phyloP scores from a whole-genome alignment of 2,888 invertebrate genomes.

The Alitta virens region DNA sequence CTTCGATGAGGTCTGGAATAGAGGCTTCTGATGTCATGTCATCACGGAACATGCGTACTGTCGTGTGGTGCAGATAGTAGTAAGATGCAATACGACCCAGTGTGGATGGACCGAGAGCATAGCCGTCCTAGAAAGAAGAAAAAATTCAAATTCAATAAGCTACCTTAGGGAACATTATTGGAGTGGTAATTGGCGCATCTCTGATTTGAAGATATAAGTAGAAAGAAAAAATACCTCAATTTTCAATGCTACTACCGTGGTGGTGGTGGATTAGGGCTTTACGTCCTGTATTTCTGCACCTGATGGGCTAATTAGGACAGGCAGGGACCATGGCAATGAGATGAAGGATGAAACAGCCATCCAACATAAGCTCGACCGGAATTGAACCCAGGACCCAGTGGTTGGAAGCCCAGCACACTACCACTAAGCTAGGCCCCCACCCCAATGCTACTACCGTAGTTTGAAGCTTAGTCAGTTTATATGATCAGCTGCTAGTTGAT shows the following conservation, averaged over 20 bases:
- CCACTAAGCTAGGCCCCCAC: too few relatives aligned
- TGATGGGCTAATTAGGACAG: too few relatives aligned
- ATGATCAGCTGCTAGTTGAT: too few relatives aligned
- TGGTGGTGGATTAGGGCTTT: too few relatives aligned
- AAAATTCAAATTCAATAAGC: neutral
- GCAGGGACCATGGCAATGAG: too few relatives aligned
- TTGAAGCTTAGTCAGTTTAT: too few relatives aligned
- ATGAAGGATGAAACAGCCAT: too few relatives aligned
- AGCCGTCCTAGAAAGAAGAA: slow-evolving; percentile 28
- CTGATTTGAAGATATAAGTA: neutral
- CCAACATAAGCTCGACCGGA: too few relatives aligned
- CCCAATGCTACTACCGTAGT: too few relatives aligned
- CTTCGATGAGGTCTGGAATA: slow-evolving; percentile 72
- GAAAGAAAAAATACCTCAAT: neutral
- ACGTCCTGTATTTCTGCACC: too few relatives aligned
- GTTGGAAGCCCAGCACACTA: too few relatives aligned
- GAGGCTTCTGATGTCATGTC: slow-evolving; percentile 67
- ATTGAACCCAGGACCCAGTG: too few relatives aligned
- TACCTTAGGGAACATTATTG: neutral
- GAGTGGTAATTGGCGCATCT: neutral
- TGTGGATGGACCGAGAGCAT: slow-evolving; percentile 63
- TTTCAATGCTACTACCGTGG: neutral
- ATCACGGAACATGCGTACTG: slow-evolving; percentile 79
- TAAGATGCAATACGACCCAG: slow-evolving; percentile 92
- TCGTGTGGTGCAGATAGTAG: slow-evolving; percentile 92